Percentiles rank a stretch among this genome's conserved stretches.
These are phyloP conservation scores for Melanotaenia duboulayi DNA, from an alignment of 2,113 vertebrate species.

Conservation along the genomic window DNA sequence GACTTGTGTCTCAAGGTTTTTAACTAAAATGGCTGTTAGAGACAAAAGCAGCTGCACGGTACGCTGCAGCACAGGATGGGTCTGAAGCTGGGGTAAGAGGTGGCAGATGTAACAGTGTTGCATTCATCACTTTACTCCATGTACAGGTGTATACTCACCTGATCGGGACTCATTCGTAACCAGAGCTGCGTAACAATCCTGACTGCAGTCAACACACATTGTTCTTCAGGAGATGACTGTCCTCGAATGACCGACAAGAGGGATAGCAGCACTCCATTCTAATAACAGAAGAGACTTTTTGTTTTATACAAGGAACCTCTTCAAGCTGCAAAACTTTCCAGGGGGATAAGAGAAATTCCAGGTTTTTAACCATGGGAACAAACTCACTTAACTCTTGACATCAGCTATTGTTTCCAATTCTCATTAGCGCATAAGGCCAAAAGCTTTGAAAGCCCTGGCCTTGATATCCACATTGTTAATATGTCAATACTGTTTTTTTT, in stretches of 20 bases:
- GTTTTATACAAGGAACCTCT: too few species aligned
- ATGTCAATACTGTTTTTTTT: not conserved
- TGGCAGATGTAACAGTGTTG: not conserved
- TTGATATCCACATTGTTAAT: not conserved
- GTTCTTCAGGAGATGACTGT: slow-evolving; percentile 71
- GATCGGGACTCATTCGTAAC: slow-evolving; percentile 81
- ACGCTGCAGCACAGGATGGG: slow-evolving; percentile 80
- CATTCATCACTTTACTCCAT: not conserved
- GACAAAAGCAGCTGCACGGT: slow-evolving; percentile 86
- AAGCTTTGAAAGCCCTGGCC: not conserved
- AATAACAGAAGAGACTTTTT: slow-evolving; percentile 14
- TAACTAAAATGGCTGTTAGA: slow-evolving; percentile 83
- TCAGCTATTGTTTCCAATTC: too few species aligned
- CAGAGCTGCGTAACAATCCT: slow-evolving; percentile 84
- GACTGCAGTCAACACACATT: slow-evolving; percentile 62
- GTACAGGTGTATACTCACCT: slow-evolving; percentile 79
- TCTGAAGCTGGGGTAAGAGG: slow-evolving; percentile 79
- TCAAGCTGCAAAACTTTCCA: too few species aligned
- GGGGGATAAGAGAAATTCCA: too few species aligned
- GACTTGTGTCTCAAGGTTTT: slow-evolving; percentile 81
- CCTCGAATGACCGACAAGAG: slow-evolving; percentile 79
- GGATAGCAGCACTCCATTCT: slow-evolving; percentile 86
- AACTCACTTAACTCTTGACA: too few species aligned
- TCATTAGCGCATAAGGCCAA: not conserved
- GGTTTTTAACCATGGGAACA: too few species aligned